phyloP scores from a whole-genome alignment of 2,888 invertebrate genomes.

The Meteorus colon region DNA sequence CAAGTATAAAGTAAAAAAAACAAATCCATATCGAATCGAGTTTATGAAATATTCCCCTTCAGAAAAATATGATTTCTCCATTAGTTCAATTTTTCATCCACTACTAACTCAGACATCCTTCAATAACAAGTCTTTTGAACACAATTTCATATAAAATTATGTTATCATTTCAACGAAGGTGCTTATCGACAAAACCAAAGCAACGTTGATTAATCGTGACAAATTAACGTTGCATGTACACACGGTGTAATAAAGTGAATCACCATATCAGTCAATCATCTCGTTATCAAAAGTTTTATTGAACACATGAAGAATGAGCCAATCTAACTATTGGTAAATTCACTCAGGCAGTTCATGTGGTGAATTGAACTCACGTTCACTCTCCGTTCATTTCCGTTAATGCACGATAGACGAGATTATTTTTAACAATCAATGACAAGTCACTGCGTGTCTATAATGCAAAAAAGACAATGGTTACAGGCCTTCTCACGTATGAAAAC shows the following conservation, averaged over 20 bases:
- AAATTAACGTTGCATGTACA: background rate
- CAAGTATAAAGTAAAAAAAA: background rate
- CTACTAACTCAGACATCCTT: background rate
- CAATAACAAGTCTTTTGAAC: background rate
- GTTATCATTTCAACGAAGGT: background rate
- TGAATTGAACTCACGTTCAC: slow-evolving; percentile 1
- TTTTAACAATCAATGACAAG: slow-evolving; percentile 22
- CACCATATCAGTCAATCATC: background rate
- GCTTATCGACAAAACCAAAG: background rate
- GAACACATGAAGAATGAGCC: background rate
- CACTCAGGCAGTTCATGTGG: background rate
- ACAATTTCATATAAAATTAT: background rate
- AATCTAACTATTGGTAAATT: background rate
- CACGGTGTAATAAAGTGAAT: background rate
- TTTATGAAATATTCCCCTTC: background rate
- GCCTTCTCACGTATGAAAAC: slow-evolving; percentile 51
- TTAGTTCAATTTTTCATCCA: background rate
- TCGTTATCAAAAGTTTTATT: background rate
- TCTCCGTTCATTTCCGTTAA: slow-evolving; percentile 11
- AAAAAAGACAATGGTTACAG: slow-evolving; percentile 25
- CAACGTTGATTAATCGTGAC: slow-evolving; percentile 6
- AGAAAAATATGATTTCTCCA: background rate
- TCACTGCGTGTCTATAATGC: background rate
- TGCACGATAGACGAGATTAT: background rate
- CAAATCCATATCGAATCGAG: background rate